Conservation (phyloP, 2,797 vertebrate genomes). For the Pteronotus mesoamericanus region DNA sequence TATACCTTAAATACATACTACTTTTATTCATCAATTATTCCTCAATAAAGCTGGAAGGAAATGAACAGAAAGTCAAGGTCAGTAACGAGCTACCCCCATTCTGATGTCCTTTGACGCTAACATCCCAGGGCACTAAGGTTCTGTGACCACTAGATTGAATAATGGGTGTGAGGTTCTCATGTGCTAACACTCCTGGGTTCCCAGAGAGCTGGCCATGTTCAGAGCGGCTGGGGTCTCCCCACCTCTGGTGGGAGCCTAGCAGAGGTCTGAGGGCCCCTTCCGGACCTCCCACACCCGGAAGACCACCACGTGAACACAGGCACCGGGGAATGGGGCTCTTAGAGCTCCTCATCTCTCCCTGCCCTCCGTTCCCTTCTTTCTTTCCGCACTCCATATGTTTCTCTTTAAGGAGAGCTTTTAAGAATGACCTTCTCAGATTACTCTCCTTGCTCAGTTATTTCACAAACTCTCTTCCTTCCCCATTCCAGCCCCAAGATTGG, state of each 20-base stretch:
- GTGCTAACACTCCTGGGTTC: neutral
- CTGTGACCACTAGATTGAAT: neutral
- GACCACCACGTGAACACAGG: neutral
- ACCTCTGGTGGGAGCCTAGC: neutral
- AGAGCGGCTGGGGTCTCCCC: neutral
- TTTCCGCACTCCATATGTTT: neutral
- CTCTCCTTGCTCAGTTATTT: neutral
- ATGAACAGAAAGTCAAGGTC: neutral
- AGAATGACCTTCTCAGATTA: neutral
- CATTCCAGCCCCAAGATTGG: accelerated
- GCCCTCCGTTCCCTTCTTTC: neutral
- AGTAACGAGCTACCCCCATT: neutral
- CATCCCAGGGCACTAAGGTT: neutral
- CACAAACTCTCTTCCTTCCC: neutral
- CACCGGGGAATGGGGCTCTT: neutral
- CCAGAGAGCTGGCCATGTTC: neutral
- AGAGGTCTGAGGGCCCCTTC: neutral
- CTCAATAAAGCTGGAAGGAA: neutral
- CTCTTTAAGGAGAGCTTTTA: neutral
- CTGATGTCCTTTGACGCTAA: neutral
- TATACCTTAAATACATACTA: neutral
- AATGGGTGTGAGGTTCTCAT: accelerated
- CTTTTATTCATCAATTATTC: neutral
- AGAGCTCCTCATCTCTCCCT: neutral
- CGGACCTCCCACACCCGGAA: neutral